Evolutionary conservation across 2,888 invertebrate species (phyloP), one percentile per base, ranked within the genome.

Genomic region (Orthosia gracilis): DNA sequence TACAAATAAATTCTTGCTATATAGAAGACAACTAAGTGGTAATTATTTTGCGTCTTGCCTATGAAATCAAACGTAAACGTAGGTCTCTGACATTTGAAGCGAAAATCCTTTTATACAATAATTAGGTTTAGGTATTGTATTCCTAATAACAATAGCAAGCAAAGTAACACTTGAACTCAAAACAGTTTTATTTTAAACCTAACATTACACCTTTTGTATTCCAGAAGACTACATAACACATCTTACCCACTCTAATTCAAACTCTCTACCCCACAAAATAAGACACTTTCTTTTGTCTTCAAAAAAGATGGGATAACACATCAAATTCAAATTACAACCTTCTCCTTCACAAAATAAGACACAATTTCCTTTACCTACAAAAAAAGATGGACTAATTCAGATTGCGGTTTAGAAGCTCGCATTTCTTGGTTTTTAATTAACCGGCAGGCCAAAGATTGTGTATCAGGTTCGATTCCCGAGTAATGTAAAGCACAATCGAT

Each of bases 401-500:
- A 87, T 87, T 78, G 76, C 26, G 52, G 67, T n/a, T 61, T 64
- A 69, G 73, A 74, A 72, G 59, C 74, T 73, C 64, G 76, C 74
- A 72, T 59, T 72, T 71, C 74, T 72, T 76, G 76, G 81, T 83
- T 87, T 87, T 87, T 86, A 87, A 87, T 87, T 87, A 87, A 86
- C 79, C 67, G 17, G 64, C 18, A 81, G 58, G 73, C 78, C 69
- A 57, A 76, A 87, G 86, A 87, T 85, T 73, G 87, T 80, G 71
- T 83, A 80, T 83, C 76, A 59, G 71, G 82, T 81, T 82, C 82
- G 82, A 84, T 85, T 82, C 85, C 85, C 77, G 73, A 61, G 64
- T 77, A 84, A 77, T 84, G 81, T 81, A 84, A 81, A 82, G 58
- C 70, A 82, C 78, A 85, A 80, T 87, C 84, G 87, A 82, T 80